A percentile compares a stretch with the other conserved stretches of the same genome.
Conservation (phyloP, 2,113 vertebrate species). For the Scalopus aquaticus region DNA sequence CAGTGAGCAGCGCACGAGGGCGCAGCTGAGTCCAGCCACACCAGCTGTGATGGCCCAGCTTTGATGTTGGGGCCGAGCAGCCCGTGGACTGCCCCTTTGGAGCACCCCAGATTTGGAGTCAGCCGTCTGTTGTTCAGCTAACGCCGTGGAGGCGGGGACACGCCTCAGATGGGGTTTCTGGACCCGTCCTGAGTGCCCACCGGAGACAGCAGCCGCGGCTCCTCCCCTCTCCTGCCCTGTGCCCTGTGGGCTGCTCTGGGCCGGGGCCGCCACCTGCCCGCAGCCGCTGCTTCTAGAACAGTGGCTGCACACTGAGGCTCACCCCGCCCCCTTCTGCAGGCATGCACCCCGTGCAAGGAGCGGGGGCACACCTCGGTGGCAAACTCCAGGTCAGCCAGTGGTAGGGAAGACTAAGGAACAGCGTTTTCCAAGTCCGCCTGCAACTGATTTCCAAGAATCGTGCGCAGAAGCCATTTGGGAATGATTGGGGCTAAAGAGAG, state of each 20-base stretch:
- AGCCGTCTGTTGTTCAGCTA: fast-evolving
- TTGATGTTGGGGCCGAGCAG: too few relatives aligned
- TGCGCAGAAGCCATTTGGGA: not conserved
- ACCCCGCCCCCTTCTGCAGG: not conserved
- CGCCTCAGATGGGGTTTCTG: not conserved
- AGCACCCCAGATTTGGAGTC: fast-evolving
- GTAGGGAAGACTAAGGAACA: fast-evolving
- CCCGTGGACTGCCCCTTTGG: fast-evolving
- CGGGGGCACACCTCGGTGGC: too few relatives aligned
- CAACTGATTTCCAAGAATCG: not conserved
- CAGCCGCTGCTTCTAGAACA: not conserved
- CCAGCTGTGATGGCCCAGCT: too few relatives aligned
- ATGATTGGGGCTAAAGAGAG: not conserved
- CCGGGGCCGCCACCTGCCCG: too few relatives aligned
- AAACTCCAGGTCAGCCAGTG: not conserved
- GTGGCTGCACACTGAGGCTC: too few relatives aligned
- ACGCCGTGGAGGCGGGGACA: fast-evolving
- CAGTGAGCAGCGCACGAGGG: too few relatives aligned
- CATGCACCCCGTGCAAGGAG: fast-evolving
- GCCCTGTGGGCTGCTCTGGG: too few relatives aligned
- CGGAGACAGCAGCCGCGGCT: not conserved
- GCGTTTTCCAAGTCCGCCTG: fast-evolving
- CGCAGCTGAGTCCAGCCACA: too few relatives aligned
- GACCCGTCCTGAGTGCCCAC: not conserved
- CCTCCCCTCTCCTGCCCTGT: too few relatives aligned